Evolutionary conservation across 2,888 invertebrate species (phyloP), one percentile per base, ranked within the genome.

Genomic region (Calliopum simillimum): DNA sequence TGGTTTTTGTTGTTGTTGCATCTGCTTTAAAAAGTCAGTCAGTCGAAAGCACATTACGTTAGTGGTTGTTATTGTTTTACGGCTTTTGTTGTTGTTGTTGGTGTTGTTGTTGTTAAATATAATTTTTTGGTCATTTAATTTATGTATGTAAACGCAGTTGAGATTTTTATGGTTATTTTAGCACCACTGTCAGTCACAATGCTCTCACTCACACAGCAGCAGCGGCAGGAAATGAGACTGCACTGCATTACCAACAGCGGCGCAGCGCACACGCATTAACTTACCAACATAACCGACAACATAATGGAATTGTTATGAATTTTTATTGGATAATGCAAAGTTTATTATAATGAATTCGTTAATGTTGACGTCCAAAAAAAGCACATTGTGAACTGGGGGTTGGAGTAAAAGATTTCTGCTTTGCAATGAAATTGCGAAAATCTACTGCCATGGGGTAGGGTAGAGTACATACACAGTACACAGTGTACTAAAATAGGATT

Each of bases 111-210:
- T 71, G 71, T 72, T 71, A 67, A 63, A 68, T 73, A 66, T 70
- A 71, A 74, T 74, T 71, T 72, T 74, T 74, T 74, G 71, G 73
- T 70, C 68, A 74, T 74, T 74, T 74, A 72, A 71, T 73, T 74
- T 74, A 74, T 74, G 64, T 33, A 13, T 65, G 72, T 72, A 74
- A 74, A 69, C 69, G 71, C 72, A 71, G 64, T 69, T 65, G 62
- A 73, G 70, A 71, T 72, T 72, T 33, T 74, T 72, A 74, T 72
- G 72, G 74, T 69, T 72, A 74, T 74, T 74, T 72, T 74, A 74
- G 74, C 74, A 74, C 74, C 72, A 71, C 59, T 46, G 14, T 23
- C 53, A 47, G 14, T 23, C 53, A 47, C 67, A 64, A 68, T 41
- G 21, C 49, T 58, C 43, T 63, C 11, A n/a, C 33, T 8, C 8